A percentile compares a stretch with the other conserved stretches of the same genome.
Conservation (phyloP, 2,797 vertebrate species). For the Melanotaenia pygmaea region DNA sequence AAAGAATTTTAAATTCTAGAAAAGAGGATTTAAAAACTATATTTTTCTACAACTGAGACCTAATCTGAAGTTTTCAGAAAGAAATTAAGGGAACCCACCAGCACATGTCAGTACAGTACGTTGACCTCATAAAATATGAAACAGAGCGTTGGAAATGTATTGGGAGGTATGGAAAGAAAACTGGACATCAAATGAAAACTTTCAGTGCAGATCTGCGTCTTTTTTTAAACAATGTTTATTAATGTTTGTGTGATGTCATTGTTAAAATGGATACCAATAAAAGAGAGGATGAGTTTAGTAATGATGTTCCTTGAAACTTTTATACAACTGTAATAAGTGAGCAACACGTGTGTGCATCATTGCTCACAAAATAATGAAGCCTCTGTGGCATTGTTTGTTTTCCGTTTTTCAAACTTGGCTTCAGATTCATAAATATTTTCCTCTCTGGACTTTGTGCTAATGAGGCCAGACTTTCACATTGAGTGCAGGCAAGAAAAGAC, state of each 20-base stretch:
- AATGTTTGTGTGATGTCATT: not conserved
- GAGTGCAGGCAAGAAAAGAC: not conserved
- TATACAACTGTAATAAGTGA: not conserved
- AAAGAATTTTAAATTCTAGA: not conserved
- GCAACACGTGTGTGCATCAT: not conserved
- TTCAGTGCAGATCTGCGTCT: not conserved
- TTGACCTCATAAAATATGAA: too few relatives aligned
- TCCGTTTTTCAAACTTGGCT: conserved; percentile 25
- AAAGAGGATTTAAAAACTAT: not conserved
- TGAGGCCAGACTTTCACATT: conserved; percentile 33
- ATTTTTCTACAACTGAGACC: not conserved
- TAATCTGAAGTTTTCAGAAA: too few relatives aligned
- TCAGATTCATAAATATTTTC: conserved; percentile 42
- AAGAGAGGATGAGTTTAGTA: not conserved
- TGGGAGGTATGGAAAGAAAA: not conserved
- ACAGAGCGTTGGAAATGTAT: not conserved
- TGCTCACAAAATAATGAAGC: conserved; percentile 5
- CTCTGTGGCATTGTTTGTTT: conserved; percentile 35
- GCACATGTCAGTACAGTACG: not conserved
- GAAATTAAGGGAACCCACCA: not conserved
- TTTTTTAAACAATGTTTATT: not conserved
- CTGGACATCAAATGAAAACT: too few relatives aligned
- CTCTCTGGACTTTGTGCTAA: conserved; percentile 43
- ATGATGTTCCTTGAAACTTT: not conserved
- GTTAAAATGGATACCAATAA: not conserved